A percentile compares a stretch with the other conserved stretches of the same genome.
phyloP scores from a whole-genome alignment of 2,797 vertebrate species.

The Pseudocheirus occidentalis region DNA sequence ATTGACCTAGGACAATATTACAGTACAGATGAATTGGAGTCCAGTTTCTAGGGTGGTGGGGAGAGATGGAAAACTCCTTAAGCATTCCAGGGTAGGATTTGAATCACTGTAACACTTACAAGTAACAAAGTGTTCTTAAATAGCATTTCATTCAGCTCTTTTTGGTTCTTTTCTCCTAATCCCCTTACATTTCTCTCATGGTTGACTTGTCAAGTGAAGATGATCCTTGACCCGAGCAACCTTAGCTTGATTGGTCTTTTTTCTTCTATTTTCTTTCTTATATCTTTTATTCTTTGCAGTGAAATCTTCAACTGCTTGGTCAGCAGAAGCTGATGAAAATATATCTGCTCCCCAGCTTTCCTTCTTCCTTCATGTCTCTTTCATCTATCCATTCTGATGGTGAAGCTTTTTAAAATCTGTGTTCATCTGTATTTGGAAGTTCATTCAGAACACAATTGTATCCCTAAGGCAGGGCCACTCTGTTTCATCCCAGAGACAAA shows the following conservation, averaged over 20 bases:
- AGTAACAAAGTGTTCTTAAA: conserved; percentile 1
- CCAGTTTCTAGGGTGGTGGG: neutral
- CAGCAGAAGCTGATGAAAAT: conserved; percentile 44
- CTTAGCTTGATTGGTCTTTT: neutral
- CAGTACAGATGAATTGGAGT: neutral
- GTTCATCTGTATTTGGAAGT: conserved; percentile 51
- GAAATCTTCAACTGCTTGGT: conserved; percentile 53
- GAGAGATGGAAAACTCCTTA: neutral
- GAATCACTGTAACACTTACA: neutral
- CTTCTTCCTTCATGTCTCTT: conserved; percentile 49
- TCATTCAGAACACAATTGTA: conserved; percentile 57
- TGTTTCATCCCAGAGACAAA: conserved; percentile 49
- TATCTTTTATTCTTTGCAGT: conserved; percentile 26
- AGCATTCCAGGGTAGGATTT: neutral
- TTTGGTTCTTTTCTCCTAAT: neutral
- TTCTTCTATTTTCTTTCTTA: conserved; percentile 20
- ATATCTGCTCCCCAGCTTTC: conserved; percentile 3
- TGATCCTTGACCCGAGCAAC: neutral
- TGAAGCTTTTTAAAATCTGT: conserved; percentile 9
- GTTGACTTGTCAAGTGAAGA: conserved; percentile 10
- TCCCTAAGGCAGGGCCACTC: conserved; percentile 43
- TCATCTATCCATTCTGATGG: neutral
- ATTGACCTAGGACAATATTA: neutral
- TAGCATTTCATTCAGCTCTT: neutral
- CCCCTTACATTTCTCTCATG: neutral